Evolutionary conservation across 1,140 invertebrate species (phyloP).

Genomic region (Maniola jurtina): DNA sequence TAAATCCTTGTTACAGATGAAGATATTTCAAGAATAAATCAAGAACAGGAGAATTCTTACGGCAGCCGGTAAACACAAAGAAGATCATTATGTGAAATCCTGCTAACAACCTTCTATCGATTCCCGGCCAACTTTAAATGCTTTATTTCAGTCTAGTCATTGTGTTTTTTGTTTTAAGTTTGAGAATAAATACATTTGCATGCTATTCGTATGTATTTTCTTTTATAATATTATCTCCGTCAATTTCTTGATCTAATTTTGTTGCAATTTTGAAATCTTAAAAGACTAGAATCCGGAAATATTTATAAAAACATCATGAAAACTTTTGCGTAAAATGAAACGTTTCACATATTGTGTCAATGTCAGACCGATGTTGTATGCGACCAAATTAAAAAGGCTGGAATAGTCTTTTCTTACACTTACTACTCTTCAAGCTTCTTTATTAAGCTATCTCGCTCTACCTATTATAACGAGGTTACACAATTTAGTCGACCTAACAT

Average conservation of each 20-base stretch:
- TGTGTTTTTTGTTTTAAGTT: slow-evolving; percentile 16
- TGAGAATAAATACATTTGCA: slow-evolving; percentile 23
- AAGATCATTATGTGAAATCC: not conserved
- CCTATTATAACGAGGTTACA: slow-evolving; percentile 17
- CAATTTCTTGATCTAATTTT: too few species aligned
- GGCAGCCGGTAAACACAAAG: slow-evolving; percentile 17
- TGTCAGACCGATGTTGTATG: not conserved
- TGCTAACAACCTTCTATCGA: not conserved
- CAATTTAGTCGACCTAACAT: slow-evolving; percentile 38
- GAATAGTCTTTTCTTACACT: not conserved
- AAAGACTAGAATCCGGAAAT: too few species aligned
- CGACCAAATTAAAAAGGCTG: not conserved
- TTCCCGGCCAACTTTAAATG: not conserved
- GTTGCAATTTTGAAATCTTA: too few species aligned
- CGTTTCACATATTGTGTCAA: not conserved
- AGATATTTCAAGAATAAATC: slow-evolving; percentile 19
- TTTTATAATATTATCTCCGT: not conserved
- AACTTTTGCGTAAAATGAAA: too few species aligned
- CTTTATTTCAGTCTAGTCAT: slow-evolving; percentile 25
- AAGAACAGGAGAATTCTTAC: slow-evolving; percentile 29
- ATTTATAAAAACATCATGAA: too few species aligned
- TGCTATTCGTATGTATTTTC: slow-evolving; percentile 15
- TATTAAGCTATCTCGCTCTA: slow-evolving; percentile 23
- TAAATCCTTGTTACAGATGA: slow-evolving; percentile 20
- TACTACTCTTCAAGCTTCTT: not conserved